Conservation (phyloP, 2,797 vertebrate species). For the Pangasius larnaudii region DNA sequence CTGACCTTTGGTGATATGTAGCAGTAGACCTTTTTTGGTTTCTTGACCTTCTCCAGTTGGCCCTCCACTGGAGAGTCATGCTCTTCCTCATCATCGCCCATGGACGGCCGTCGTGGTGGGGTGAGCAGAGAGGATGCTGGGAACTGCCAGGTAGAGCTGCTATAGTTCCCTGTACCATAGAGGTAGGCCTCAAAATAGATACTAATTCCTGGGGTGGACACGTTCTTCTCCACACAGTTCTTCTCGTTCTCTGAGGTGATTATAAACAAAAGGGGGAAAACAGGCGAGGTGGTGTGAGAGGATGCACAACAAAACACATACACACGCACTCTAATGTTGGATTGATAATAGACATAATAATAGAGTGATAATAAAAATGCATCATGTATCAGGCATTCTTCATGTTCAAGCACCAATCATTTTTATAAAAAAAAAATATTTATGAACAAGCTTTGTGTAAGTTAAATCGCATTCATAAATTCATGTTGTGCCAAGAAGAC, state of each 20-base stretch:
- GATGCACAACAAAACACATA: neutral
- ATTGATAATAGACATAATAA: neutral
- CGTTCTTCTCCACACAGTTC: constrained; percentile 94
- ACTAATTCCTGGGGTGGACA: constrained; percentile 94
- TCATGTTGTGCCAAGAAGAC: neutral
- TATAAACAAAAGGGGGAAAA: neutral
- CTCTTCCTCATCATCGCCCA: constrained; percentile 91
- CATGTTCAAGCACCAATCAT: neutral
- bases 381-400: neutral
- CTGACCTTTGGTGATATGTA: constrained; percentile 98
- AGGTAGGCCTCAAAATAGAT: constrained; percentile 99
- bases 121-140: constrained; percentile 83
- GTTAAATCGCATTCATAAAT: neutral
- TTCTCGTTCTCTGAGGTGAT: constrained; percentile 88
- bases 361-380: neutral
- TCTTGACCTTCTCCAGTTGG: constrained; percentile 94
- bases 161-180: constrained; percentile 88
- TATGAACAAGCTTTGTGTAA: neutral
- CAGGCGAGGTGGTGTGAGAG: neutral
- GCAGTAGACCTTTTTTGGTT: constrained; percentile 99
- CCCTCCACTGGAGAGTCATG: constrained; percentile 90
- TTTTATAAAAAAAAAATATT: neutral
- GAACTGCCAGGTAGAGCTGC: constrained; percentile 87
- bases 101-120: constrained; percentile 89
- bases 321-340: neutral